Evolutionary conservation across 2,797 vertebrate species (phyloP).

Genomic region (Ctenopoma kingsleyae): DNA sequence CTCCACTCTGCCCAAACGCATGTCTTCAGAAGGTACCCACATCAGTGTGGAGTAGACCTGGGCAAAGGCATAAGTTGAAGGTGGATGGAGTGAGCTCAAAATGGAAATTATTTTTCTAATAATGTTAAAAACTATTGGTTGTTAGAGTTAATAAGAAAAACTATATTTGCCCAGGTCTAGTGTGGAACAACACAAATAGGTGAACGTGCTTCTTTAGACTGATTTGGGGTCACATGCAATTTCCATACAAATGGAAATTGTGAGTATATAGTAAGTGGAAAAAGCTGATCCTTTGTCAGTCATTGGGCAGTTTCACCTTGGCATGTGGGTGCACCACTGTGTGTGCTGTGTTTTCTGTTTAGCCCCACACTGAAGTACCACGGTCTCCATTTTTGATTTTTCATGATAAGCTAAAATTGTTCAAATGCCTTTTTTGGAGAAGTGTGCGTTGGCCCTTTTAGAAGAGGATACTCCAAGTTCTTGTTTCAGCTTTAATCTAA

Average conservation of each 20-base stretch:
- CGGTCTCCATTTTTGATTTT: background rate
- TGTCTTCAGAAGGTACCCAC: conserved; percentile 98
- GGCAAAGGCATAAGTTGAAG: conserved; percentile 73
- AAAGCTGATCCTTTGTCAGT: conserved; percentile 62
- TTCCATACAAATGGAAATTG: conserved; percentile 20
- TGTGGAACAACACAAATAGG: conserved; percentile 64
- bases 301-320: conserved; percentile 59
- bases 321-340: conserved; percentile 68
- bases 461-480: background rate
- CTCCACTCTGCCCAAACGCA: conserved; percentile 99
- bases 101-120: conserved; percentile 13
- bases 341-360: conserved; percentile 61
- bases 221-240: conserved; percentile 60
- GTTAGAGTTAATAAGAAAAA: conserved; percentile 13
- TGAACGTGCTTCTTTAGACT: conserved; percentile 58
- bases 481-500: background rate
- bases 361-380: background rate
- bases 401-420: background rate
- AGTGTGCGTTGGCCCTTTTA: no score
- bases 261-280: conserved; percentile 5
- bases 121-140: conserved; percentile 7
- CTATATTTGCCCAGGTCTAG: conserved; percentile 75
- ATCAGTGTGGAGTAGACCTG: conserved; percentile 78
- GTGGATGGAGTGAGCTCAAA: conserved; percentile 42
- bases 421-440: background rate